Evolutionary conservation across 2,113 vertebrate genomes (phyloP), one percentile per base, ranked within the genome.

Genomic region (Cinclus cinclus): DNA sequence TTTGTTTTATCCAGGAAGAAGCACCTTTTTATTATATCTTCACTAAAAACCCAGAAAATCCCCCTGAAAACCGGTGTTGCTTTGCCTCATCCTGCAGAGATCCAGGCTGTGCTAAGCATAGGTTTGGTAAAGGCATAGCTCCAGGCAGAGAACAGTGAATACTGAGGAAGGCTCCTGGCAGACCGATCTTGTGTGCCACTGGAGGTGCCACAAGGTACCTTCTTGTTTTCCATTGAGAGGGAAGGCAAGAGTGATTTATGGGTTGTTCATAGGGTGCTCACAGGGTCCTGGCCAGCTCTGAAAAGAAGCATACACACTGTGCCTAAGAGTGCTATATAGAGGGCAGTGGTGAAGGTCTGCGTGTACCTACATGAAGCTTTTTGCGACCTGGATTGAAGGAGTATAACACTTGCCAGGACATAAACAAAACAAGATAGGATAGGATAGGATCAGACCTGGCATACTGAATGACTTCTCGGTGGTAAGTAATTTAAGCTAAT

Each of bases 111-210:
- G 35, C n/a, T 49, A 49, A 73, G 9, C 4, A 13, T 0, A 15
- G n/a, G 3, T 62, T 53, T 58, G 35, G 18, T 58, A 39, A 87
- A 80, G 50, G 27, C 35, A 18, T 4, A 30, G 41, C 16, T 79
- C 53, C 14, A 27, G 12, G 2, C 21, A 41, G n/a, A 83, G 44
- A 33, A 13, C 1, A 1, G 31, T 2, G 2, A 46, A 41, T 25
- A 13, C 6, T 39, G 47, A 49, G 9, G 33, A 39, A 46, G 37
- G 16, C 20, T 68, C 17, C 58, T 69, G 47, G 10, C 37, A 90
- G 39, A 24, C 8, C 25, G 18, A 59, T 39, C 15, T 39, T 53
- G 53, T 63, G 28, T 59, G 30, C 42, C 20, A 37, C n/a, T 50
- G 19, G 60, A 53, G 37, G 8, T 68, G 17, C 44, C 30, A 23